A percentile compares a stretch with the other conserved stretches of the same genome.
Conservation (phyloP, 1,140 invertebrate genomes). For the Sycophila sp. region DNA sequence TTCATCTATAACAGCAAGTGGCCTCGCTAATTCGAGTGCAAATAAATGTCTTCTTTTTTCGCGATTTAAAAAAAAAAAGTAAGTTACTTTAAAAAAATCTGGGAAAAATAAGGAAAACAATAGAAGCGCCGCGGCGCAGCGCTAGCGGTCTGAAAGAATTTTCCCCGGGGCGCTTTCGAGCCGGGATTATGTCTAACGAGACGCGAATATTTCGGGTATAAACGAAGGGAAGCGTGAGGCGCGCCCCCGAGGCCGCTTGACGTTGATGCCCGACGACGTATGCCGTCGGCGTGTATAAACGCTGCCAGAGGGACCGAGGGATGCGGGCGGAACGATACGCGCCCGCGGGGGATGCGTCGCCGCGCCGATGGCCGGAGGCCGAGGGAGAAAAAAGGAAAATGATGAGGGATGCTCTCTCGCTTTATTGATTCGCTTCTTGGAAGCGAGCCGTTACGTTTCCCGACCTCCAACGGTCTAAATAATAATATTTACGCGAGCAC, state of each 20-base stretch:
- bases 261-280: constrained; percentile 45
- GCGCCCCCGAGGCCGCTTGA: constrained; percentile 41
- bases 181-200: constrained; percentile 9
- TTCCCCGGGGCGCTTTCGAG: too few species aligned
- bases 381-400: constrained; percentile 51
- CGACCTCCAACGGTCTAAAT: too few species aligned
- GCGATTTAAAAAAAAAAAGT: too few species aligned
- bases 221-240: background rate
- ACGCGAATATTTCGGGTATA: constrained; percentile 15
- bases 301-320: constrained; percentile 17
- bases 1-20: too few species aligned
- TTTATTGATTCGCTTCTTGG: background rate
- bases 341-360: background rate
- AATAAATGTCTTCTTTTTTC: too few species aligned
- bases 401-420: constrained; percentile 58
- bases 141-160: too few species aligned
- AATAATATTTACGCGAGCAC: too few species aligned
- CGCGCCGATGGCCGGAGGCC: background rate
- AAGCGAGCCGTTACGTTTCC: too few species aligned
- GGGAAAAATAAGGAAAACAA: too few species aligned
- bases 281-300: constrained; percentile 9
- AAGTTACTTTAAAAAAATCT: too few species aligned
- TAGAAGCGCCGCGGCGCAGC: too few species aligned
- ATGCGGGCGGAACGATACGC: constrained; percentile 37
- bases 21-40: too few species aligned